phyloP scores from a whole-genome alignment of 2,113 vertebrate species.

The Struthidea cinerea region DNA sequence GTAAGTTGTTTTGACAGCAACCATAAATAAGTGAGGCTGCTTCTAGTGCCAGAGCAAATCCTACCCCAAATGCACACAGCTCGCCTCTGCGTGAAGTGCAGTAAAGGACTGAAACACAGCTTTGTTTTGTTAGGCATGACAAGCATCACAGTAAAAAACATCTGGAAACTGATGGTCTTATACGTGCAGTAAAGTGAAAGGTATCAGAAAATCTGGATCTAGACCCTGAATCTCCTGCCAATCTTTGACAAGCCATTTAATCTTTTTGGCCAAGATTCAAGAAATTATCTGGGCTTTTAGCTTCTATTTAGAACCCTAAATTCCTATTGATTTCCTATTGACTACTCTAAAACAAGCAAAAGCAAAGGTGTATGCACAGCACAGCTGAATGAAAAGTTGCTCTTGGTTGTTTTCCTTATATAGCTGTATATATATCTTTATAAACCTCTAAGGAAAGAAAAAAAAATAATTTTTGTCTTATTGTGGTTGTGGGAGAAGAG shows the following conservation, averaged over 20 bases:
- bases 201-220: neutral
- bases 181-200: neutral
- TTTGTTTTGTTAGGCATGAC: neutral
- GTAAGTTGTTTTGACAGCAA: neutral
- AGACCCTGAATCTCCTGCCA: neutral
- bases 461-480: rapidly evolving
- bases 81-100: neutral
- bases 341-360: constrained; percentile 15
- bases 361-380: neutral
- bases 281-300: constrained; percentile 41
- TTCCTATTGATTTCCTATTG: constrained; percentile 35
- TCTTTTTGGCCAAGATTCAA: constrained; percentile 18
- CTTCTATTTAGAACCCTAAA: constrained; percentile 21
- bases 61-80: neutral
- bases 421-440: neutral
- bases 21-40: neutral
- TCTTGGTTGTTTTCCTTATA: neutral
- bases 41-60: neutral
- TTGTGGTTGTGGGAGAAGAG: neutral
- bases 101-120: neutral
- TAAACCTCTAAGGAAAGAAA: neutral
- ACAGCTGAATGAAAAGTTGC: neutral
- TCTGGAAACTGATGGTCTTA: neutral
- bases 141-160: neutral
- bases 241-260: constrained; percentile 22